A percentile compares a stretch with the other conserved stretches of the same genome.
These are phyloP conservation scores for Microctonus aethiopoides DNA, from an alignment of 2,888 invertebrate genomes.

Conservation along the genomic window DNA sequence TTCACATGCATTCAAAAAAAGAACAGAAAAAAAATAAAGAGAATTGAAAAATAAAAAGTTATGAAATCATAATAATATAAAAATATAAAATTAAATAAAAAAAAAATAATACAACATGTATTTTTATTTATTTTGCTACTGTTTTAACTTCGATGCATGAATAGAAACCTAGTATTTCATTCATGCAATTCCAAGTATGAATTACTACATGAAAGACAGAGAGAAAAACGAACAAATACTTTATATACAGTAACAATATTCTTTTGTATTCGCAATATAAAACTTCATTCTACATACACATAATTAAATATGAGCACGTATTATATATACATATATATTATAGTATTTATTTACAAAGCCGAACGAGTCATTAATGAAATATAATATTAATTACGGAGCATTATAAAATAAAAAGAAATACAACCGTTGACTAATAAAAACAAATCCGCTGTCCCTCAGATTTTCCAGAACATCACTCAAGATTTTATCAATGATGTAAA, in stretches of 20 bases:
- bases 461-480: neutral
- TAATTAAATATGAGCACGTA: neutral
- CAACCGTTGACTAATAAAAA: neutral
- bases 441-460: neutral
- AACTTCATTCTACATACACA: too few relatives aligned
- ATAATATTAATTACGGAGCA: neutral
- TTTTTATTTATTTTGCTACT: neutral
- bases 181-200: constrained; percentile 47
- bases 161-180: constrained; percentile 59
- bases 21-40: constrained; percentile 37
- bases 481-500: neutral
- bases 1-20: constrained; percentile 55
- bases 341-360: neutral
- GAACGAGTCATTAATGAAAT: neutral
- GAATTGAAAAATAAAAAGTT: too few relatives aligned
- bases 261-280: neutral
- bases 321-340: neutral
- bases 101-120: neutral
- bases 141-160: constrained; percentile 48
- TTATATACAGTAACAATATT: neutral
- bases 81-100: too few relatives aligned
- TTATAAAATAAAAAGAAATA: neutral
- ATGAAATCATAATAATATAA: too few relatives aligned
- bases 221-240: neutral
- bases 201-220: constrained; percentile 1